Conservation (phyloP, 2,113 vertebrate genomes). For the Cavia porcellus region DNA sequence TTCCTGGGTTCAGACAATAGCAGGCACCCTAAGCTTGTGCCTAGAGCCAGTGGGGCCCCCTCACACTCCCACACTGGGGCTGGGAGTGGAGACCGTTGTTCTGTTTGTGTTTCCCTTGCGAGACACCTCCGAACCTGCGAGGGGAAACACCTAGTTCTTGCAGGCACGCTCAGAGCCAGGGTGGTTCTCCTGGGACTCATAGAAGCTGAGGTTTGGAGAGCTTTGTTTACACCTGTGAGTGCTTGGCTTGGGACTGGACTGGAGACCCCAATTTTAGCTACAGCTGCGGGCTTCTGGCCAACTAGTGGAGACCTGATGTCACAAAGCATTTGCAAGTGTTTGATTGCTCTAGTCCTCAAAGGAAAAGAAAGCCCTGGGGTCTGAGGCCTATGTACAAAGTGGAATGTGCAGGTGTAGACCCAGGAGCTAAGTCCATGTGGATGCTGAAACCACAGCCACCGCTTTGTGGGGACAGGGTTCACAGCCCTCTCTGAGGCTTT, state of each 20-base stretch:
- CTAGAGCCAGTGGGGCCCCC: not conserved
- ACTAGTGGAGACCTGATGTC: not conserved
- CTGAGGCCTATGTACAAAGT: not conserved
- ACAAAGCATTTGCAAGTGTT: not conserved
- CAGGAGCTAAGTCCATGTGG: not conserved
- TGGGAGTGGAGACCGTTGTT: not conserved
- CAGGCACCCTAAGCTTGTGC: not conserved
- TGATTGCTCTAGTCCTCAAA: not conserved
- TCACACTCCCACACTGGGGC: not conserved
- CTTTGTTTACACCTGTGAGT: not conserved
- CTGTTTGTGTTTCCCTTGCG: not conserved
- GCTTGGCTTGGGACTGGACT: not conserved
- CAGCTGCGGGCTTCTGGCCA: not conserved
- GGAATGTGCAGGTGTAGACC: not conserved
- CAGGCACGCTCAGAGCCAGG: not conserved
- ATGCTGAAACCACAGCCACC: not conserved
- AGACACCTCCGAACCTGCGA: not conserved
- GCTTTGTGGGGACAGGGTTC: not conserved
- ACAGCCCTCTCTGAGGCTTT: not conserved
- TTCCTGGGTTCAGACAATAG: not conserved
- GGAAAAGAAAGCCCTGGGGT: not conserved
- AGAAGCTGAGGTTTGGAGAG: conserved; percentile 27
- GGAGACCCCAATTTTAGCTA: not conserved
- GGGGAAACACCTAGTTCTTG: conserved; percentile 7
- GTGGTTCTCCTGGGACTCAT: not conserved